Evolutionary conservation across 1,140 invertebrate genomes (phyloP).

Genomic region (Trigoniulus corallinus): DNA sequence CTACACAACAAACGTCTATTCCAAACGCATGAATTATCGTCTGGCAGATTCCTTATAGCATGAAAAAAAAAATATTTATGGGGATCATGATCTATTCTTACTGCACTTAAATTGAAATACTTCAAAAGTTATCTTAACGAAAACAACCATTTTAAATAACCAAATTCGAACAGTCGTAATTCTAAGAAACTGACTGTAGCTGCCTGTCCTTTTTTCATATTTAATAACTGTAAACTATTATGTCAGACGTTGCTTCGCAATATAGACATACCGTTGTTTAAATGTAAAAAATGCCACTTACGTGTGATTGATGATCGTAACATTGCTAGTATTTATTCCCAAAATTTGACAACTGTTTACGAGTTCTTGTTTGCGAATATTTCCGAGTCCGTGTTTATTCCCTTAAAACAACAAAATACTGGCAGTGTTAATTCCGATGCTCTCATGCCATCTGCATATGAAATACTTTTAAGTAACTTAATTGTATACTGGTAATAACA

Average conservation of each 20-base stretch:
- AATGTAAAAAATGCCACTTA: neutral
- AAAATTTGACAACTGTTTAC: conserved; percentile 38
- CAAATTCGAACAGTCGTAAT: too few relatives aligned
- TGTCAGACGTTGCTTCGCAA: neutral
- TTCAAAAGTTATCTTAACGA: too few relatives aligned
- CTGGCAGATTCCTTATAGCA: conserved; percentile 12
- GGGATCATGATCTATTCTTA: neutral
- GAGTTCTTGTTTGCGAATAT: conserved; percentile 52
- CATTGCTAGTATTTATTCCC: conserved; percentile 22
- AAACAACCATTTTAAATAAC: too few relatives aligned
- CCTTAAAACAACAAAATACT: conserved; percentile 34
- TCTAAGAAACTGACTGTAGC: too few relatives aligned
- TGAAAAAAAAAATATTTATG: neutral
- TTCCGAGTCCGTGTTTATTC: conserved; percentile 48
- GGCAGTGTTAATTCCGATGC: too few relatives aligned
- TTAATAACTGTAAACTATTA: neutral
- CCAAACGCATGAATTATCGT: conserved; percentile 13
- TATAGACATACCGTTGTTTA: neutral
- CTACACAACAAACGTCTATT: conserved; percentile 49
- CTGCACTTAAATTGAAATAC: too few relatives aligned
- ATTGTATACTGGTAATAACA: too few relatives aligned
- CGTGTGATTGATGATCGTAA: conserved; percentile 23
- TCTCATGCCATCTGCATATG: too few relatives aligned
- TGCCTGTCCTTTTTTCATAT: too few relatives aligned
- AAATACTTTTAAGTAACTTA: too few relatives aligned